A percentile compares a stretch with the other conserved stretches of the same genome.
Evolutionary conservation across 35 echinoderm and acorn worm species (phyloP).

Genomic region (Hemicentrotus pulcherrimus): DNA sequence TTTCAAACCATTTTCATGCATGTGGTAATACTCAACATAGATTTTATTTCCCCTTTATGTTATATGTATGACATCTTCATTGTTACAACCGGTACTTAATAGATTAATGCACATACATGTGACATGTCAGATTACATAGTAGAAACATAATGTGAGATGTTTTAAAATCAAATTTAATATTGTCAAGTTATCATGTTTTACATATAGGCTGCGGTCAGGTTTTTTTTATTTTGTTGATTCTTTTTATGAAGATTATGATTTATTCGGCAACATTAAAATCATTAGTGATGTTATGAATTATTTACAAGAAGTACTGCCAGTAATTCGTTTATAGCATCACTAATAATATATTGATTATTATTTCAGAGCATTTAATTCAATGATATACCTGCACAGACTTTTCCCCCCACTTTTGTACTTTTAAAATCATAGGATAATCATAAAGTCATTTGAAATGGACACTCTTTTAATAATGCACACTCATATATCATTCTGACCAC

Average conservation of each 20-base stretch:
- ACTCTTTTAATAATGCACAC: not conserved
- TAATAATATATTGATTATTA: not conserved
- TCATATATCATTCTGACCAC: conserved; percentile 3
- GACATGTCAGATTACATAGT: not conserved
- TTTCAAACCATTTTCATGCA: not conserved
- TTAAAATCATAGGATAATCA: not conserved
- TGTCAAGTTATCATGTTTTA: not conserved
- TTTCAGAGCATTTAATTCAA: not conserved
- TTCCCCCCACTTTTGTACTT: not conserved
- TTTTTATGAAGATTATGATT: too few species aligned
- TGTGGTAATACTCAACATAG: not conserved
- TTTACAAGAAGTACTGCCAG: too few species aligned
- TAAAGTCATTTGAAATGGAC: not conserved
- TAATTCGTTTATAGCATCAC: too few species aligned
- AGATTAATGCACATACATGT: not conserved
- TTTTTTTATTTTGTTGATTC: not conserved
- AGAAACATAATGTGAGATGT: not conserved
- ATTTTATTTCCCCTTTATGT: not conserved
- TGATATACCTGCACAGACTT: not conserved
- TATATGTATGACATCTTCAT: not conserved
- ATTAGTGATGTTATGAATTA: too few species aligned
- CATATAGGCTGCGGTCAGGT: not conserved
- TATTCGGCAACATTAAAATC: too few species aligned
- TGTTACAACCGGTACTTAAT: not conserved
- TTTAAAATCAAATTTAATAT: not conserved